Evolutionary conservation across 2,113 vertebrate species (phyloP).

Genomic region (Rhadina sibilatrix): DNA sequence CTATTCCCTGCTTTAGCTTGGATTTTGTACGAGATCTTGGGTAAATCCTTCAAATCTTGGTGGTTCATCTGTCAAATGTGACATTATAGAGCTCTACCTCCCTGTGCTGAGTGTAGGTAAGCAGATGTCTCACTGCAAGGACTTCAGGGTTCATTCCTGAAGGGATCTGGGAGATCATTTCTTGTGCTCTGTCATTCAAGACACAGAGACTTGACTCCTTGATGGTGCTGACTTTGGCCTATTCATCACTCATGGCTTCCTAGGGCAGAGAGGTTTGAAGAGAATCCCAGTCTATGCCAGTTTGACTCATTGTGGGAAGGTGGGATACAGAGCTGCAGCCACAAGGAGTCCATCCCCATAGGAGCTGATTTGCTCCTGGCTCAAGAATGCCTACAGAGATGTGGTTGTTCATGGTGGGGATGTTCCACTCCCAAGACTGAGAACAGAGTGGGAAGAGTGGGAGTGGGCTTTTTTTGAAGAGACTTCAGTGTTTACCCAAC

Average conservation of each 20-base stretch:
- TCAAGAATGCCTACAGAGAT: not conserved
- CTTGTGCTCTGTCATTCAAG: not conserved
- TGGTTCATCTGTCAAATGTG: not conserved
- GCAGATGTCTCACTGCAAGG: not conserved
- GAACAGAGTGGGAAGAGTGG: constrained; percentile 13
- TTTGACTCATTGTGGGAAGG: not conserved
- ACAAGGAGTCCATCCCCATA: not conserved
- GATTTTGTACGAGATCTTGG: not conserved
- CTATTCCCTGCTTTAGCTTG: not conserved
- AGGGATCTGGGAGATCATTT: not conserved
- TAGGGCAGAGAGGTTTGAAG: not conserved
- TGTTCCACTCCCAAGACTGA: not conserved
- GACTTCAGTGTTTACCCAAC: constrained; percentile 12
- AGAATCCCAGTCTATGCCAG: not conserved
- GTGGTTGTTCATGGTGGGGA: not conserved
- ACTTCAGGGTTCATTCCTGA: not conserved
- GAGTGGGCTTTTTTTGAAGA: not conserved
- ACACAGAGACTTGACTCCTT: not conserved
- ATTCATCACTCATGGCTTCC: not conserved
- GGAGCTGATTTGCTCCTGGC: not conserved
- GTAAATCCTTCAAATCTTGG: not conserved
- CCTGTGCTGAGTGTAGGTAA: not conserved
- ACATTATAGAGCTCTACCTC: not conserved
- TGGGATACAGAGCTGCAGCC: not conserved
- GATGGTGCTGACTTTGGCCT: not conserved